Evolutionary conservation across 2,888 invertebrate genomes (phyloP).

Genomic region (Xestia xanthographa): DNA sequence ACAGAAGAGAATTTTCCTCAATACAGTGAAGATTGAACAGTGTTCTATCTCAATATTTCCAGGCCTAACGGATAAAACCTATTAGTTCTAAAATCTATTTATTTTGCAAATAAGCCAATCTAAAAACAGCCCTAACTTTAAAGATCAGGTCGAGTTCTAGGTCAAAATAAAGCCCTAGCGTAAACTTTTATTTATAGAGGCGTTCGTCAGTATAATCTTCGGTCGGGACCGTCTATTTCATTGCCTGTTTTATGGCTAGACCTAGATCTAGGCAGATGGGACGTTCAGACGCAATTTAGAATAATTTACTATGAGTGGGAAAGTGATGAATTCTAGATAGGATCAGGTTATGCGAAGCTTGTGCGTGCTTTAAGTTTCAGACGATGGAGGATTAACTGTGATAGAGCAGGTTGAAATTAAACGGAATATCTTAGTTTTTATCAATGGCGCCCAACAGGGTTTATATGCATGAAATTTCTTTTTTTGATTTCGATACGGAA

Average conservation of each 20-base stretch:
- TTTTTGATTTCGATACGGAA: too few relatives aligned
- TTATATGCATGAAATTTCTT: too few relatives aligned
- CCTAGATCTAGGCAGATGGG: constrained; percentile 7
- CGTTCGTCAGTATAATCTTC: constrained; percentile 33
- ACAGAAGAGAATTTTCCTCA: not conserved
- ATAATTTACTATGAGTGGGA: constrained; percentile 2
- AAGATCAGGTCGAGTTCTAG: constrained; percentile 21
- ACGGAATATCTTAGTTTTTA: not conserved
- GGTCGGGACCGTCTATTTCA: constrained; percentile 21
- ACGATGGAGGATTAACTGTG: not conserved
- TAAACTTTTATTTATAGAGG: constrained; percentile 5
- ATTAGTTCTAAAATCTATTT: not conserved
- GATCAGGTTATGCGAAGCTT: constrained; percentile 10
- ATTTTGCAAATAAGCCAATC: constrained; percentile 19
- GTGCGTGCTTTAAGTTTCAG: not conserved
- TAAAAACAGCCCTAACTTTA: constrained; percentile 44
- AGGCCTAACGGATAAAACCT: not conserved
- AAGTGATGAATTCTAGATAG: constrained; percentile 19
- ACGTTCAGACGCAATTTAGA: constrained; percentile 2
- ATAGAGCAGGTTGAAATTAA: constrained; percentile 22
- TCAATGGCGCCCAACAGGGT: not conserved
- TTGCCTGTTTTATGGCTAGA: constrained; percentile 23
- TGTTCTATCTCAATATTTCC: not conserved
- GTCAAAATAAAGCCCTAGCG: not conserved
- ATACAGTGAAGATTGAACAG: not conserved